Conservation (phyloP, 2,888 invertebrate species). For the Agrypnus murinus region DNA sequence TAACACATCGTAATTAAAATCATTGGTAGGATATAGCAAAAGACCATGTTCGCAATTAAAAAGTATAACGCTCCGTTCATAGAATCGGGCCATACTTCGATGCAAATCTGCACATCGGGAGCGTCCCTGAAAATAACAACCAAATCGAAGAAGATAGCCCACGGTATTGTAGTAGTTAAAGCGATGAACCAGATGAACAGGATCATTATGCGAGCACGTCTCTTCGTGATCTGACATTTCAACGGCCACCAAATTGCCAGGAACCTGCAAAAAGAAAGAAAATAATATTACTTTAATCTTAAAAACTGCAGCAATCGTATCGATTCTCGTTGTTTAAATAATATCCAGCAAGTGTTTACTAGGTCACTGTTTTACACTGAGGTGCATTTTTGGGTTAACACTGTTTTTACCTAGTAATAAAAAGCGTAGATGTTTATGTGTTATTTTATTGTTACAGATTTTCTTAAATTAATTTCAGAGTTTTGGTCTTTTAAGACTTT, state of each 20-base stretch:
- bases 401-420: not conserved
- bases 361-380: conserved; percentile 37
- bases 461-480: conserved; percentile 9
- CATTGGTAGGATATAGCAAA: conserved; percentile 94
- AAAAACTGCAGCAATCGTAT: conserved; percentile 15
- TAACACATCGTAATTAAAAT: conserved; percentile 93
- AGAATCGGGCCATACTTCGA: conserved; percentile 91
- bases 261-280: conserved; percentile 80
- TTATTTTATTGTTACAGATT: not conserved
- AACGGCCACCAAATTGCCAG: conserved; percentile 97
- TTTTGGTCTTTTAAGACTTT: conserved; percentile 12
- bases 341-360: conserved; percentile 37
- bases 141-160: conserved; percentile 92
- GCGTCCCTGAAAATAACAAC: conserved; percentile 83
- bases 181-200: conserved; percentile 93
- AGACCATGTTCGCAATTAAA: conserved; percentile 89
- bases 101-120: conserved; percentile 84
- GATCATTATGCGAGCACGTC: conserved; percentile 90
- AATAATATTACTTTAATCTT: conserved; percentile 32
- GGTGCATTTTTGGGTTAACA: conserved; percentile 30
- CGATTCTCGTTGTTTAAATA: conserved; percentile 35
- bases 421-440: not conserved
- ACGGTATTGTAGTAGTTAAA: conserved; percentile 88
- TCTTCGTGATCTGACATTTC: conserved; percentile 92
- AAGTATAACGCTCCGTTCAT: conserved; percentile 90